Evolutionary conservation across 2,797 vertebrate species (phyloP).

Genomic region (Urocyon cinereoargenteus): DNA sequence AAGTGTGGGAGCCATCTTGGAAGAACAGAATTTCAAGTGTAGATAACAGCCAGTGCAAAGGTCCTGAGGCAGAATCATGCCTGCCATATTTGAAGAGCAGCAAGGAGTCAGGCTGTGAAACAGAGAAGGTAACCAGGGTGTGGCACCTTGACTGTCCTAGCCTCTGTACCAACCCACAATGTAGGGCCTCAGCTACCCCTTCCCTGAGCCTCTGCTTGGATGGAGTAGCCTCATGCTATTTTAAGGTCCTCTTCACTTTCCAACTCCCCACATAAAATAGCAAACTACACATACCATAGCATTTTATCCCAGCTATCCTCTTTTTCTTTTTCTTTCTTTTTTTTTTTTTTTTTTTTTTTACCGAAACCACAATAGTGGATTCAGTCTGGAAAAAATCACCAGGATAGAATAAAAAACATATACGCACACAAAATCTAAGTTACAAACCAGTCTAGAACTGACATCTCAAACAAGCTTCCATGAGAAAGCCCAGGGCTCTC

Average conservation of each 20-base stretch:
- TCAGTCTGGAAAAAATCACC: slow-evolving; percentile 64
- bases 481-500: not conserved
- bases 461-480: not conserved
- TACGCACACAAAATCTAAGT: not conserved
- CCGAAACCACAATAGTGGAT: slow-evolving; percentile 43
- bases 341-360: not conserved
- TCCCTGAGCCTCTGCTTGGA: not conserved
- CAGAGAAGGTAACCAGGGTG: not conserved
- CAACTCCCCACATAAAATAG: not conserved
- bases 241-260: not conserved
- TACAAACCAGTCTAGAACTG: not conserved
- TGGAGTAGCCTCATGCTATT: no score
- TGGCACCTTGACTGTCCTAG: not conserved
- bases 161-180: not conserved
- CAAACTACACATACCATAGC: not conserved
- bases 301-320: slow-evolving; percentile 7
- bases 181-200: fast-evolving
- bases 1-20: not conserved
- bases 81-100: not conserved
- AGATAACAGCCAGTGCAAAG: not conserved
- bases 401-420: slow-evolving; percentile 17
- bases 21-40: not conserved
- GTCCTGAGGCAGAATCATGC: not conserved
- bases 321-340: slow-evolving; percentile 23
- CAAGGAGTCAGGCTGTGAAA: not conserved